These are phyloP conservation scores for Lordiphosa stackelbergi DNA, from an alignment of 1,140 invertebrate genomes.

Conservation along the genomic window DNA sequence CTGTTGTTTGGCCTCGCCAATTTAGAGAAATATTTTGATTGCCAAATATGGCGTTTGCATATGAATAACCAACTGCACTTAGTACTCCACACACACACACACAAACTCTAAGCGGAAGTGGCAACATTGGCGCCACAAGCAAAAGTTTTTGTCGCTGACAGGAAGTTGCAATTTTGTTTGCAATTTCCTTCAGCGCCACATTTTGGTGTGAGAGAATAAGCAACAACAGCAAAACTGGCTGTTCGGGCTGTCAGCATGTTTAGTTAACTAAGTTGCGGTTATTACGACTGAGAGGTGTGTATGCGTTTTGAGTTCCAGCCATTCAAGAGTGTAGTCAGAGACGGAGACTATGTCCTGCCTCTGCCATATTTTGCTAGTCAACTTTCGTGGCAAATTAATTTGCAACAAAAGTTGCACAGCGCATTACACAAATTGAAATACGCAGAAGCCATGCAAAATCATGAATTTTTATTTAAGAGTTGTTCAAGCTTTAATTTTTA, in stretches of 20 bases:
- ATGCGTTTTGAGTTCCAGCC: conserved; percentile 1
- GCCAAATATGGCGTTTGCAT: conserved; percentile 70
- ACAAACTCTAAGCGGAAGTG: conserved; percentile 63
- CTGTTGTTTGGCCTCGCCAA: conserved; percentile 49
- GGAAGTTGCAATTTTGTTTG: conserved; percentile 76
- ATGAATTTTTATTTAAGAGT: conserved; percentile 20
- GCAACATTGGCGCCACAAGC: conserved; percentile 72
- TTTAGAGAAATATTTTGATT: conserved; percentile 75
- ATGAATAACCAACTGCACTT: conserved; percentile 73
- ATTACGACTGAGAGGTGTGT: conserved; percentile 57
- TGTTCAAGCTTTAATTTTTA: conserved; percentile 20
- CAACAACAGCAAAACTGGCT: conserved; percentile 17
- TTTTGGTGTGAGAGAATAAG: conserved; percentile 18
- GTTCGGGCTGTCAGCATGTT: conserved; percentile 61
- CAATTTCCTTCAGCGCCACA: conserved; percentile 71
- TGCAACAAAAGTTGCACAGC: conserved; percentile 65
- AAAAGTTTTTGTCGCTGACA: conserved; percentile 75
- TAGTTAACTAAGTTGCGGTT: conserved; percentile 75
- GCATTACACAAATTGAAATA: conserved; percentile 69
- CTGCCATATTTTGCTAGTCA: conserved; percentile 54
- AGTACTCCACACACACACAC: conserved; percentile 20
- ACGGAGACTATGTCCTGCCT: conserved; percentile 32
- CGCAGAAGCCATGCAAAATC: conserved; percentile 37
- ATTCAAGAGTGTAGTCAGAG: conserved; percentile 2
- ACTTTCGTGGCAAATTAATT: conserved; percentile 72